A percentile compares a stretch with the other conserved stretches of the same genome.
Evolutionary conservation across 2,113 vertebrate genomes (phyloP).

Genomic region (Nycticorax nycticorax): DNA sequence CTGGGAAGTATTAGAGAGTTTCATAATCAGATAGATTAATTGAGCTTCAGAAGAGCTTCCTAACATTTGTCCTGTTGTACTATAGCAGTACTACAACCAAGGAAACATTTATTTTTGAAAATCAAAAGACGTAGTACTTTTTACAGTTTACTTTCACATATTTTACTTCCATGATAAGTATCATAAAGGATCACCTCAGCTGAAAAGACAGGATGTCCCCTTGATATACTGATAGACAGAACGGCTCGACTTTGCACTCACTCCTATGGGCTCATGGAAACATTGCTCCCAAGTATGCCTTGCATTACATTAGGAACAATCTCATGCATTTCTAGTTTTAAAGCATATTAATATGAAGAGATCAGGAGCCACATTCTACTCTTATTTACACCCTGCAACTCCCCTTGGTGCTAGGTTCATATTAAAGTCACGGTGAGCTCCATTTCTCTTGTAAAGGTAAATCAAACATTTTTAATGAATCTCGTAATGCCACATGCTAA

Average conservation of each 20-base stretch:
- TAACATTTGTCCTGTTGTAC: background rate
- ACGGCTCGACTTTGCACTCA: background rate
- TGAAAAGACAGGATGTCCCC: background rate
- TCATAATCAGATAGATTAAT: background rate
- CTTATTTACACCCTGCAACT: background rate
- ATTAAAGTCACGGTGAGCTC: background rate
- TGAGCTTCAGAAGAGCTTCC: background rate
- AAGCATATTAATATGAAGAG: background rate
- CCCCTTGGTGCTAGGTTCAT: background rate
- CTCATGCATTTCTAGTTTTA: background rate
- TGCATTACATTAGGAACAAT: background rate
- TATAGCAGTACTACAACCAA: background rate
- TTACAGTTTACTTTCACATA: slow-evolving; percentile 12
- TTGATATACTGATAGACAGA: background rate
- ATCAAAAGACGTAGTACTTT: background rate
- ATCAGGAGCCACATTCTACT: background rate
- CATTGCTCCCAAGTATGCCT: background rate
- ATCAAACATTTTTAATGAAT: slow-evolving; percentile 27
- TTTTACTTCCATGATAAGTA: background rate
- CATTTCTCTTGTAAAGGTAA: slow-evolving; percentile 11
- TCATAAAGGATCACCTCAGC: background rate
- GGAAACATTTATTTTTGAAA: background rate
- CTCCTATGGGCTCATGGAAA: background rate
- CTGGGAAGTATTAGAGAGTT: background rate
- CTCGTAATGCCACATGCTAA: background rate